Base-by-base conservation (phyloP, 2,113 vertebrate genomes). In the Papio anubis region DNA sequence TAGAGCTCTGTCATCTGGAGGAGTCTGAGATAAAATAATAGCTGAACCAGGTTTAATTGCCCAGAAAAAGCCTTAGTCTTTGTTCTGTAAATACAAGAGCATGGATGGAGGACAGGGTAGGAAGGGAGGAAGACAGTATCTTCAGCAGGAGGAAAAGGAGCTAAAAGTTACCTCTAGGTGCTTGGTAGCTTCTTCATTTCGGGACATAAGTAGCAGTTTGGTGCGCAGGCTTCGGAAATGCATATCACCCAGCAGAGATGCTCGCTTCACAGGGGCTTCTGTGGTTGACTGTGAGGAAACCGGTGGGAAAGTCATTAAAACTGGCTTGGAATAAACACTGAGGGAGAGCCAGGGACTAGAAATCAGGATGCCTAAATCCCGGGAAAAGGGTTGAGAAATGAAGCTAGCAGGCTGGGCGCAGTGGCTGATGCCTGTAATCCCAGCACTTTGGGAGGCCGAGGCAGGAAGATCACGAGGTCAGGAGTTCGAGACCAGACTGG, bases 161-260 rank as follows among this genome's bases (percentile, higher is more conserved):
- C 59, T 40, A 40, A 78, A 93, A 90, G 88, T 97, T 97, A 99
- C 99, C 99, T 99, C 99, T 92, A 99, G 96, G 93, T 99, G 99
- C 97, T 99, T 99, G 90, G 99, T 99, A 96, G 99, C 99, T 96
- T 99, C 99, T 97, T 99, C 99, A 16, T 99, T 99, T 25, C 99
- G 99, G 61, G 99, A 99, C 99, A 99, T 99, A 12, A 99, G 98
- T 97, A 99, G 98, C 9, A 99, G 98, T 94, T 99, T 99, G 94
- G 99, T 99, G 16, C 99, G 99, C 94, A 99, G 99, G 97, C 99
- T 99, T 94, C 99, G 99, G 94, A 99, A 99, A 95, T 99, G 99
- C 99, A 99, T 99, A 98, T 99, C 99, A 61, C 99, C 99, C 97
- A 99, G 98, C 55, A 99, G 98, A 61, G 98, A 98, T 0, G 99